These are phyloP conservation scores for Rhagium mordax DNA, from an alignment of 2,888 invertebrate species.

Conservation along the genomic window DNA sequence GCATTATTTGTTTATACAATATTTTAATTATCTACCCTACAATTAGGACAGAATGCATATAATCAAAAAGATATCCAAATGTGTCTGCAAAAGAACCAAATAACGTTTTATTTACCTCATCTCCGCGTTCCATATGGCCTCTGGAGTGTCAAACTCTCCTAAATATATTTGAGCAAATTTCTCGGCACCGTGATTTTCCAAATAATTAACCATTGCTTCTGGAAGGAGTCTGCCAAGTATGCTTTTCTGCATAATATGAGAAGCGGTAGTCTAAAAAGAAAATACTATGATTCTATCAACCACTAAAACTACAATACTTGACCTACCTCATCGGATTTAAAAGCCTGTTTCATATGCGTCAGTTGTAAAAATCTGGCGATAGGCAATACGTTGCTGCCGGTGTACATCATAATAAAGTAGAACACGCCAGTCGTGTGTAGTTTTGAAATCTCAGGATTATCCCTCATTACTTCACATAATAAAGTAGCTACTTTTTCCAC, in stretches of 20 bases:
- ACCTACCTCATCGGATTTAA: slow-evolving; percentile 88
- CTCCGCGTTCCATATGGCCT: slow-evolving; percentile 98
- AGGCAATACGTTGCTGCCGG: slow-evolving; percentile 97
- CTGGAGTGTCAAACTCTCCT: slow-evolving; percentile 99
- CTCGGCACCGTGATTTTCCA: slow-evolving; percentile 98
- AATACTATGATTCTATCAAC: not conserved
- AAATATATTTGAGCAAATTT: slow-evolving; percentile 98
- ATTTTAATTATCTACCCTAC: not conserved
- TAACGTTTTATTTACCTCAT: slow-evolving; percentile 81
- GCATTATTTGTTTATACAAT: not conserved
- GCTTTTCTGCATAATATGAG: slow-evolving; percentile 93
- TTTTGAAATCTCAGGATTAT: slow-evolving; percentile 96
- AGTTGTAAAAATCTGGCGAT: slow-evolving; percentile 94
- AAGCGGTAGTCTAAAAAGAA: slow-evolving; percentile 64
- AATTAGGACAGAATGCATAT: too few relatives aligned
- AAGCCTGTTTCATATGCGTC: slow-evolving; percentile 96
- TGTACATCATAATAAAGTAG: slow-evolving; percentile 99
- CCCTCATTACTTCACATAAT: slow-evolving; percentile 90
- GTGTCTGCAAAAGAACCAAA: not conserved
- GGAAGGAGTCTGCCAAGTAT: slow-evolving; percentile 95
- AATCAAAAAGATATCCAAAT: not conserved
- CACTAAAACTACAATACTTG: not conserved
- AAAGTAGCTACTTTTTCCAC: slow-evolving; percentile 97
- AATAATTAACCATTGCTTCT: slow-evolving; percentile 98
- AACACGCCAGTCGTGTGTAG: slow-evolving; percentile 96